Percentiles rank a stretch among this genome's conserved stretches.
Evolutionary conservation across 2,797 vertebrate genomes (phyloP).

Genomic region (Phoeniculus purpureus): DNA sequence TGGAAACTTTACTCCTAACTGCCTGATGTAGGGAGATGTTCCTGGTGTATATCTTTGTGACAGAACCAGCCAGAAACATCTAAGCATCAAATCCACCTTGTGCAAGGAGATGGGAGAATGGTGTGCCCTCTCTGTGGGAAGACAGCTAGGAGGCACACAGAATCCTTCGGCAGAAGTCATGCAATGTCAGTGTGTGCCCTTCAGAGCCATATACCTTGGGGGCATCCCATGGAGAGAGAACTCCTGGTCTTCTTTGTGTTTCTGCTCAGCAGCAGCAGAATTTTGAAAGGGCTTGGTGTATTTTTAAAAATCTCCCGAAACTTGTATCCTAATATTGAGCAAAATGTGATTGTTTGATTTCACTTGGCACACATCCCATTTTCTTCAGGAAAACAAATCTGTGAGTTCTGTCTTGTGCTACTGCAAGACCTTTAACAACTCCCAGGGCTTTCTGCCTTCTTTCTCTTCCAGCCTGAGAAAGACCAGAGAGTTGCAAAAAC

Average conservation of each 20-base stretch:
- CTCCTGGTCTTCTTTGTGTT: neutral
- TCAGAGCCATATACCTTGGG: neutral
- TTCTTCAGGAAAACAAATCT: neutral
- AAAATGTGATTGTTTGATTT: neutral
- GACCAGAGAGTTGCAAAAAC: neutral
- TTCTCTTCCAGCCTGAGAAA: neutral
- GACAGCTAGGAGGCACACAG: neutral
- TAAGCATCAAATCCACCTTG: neutral
- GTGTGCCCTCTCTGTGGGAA: neutral
- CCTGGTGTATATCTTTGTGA: neutral
- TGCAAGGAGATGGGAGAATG: neutral
- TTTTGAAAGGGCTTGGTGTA: neutral
- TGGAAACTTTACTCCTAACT: neutral
- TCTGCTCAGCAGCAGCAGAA: neutral
- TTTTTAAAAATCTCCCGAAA: neutral
- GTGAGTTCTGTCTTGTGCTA: neutral
- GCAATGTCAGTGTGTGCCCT: neutral
- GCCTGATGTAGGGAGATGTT: neutral
- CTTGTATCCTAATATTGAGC: neutral
- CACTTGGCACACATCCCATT: neutral
- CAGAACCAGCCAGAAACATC: neutral
- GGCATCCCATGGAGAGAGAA: neutral
- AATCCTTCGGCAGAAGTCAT: neutral
- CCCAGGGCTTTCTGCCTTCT: neutral
- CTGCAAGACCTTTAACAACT: neutral